Evolutionary conservation across 2,888 invertebrate species (phyloP), one percentile per base, ranked within the genome.

Genomic region (Leucoma salicis): DNA sequence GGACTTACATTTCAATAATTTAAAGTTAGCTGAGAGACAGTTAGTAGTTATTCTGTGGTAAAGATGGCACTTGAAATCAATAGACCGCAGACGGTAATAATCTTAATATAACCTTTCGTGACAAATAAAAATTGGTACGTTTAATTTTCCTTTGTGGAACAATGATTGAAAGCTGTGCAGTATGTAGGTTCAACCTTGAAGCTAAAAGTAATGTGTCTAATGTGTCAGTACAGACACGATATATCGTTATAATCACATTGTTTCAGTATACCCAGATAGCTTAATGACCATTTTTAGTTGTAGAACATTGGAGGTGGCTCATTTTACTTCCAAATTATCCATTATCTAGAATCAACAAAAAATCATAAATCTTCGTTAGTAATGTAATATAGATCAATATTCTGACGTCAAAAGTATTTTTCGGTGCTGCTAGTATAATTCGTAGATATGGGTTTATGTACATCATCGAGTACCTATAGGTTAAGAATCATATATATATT

Each of bases 231-330:
- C n/a, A 45, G 40, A 55, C 59, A 62, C 53, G 55, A 56, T 49
- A 65, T 59, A 54, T 63, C 55, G 47, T 62, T 63, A 60, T 71
- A 71, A 77, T 70, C 13, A 29, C 53, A 66, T 63, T 59, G 58
- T 61, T 66, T 51, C 50, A 42, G 42, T 45, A 37, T 42, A 42
- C 42, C 53, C 32, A 43, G 48, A 46, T 59, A 45, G 41, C 28
- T 12, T 70, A 67, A 69, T 55, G 46, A 60, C 46, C 39, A 57
- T 51, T 61, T 60, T 61, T 27, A 21, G 42, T 25, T 43, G 31
- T 32, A 28, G 28, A 48, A 44, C 14, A 46, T 40, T 41, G 48
- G 50, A 56, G 59, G 53, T 27, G 15, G 31, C 35, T 34, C 25
- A 38, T 46, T 53, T 48, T 46, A 41, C 52, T 52, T 62, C 51